phyloP scores from a whole-genome alignment of 2,888 invertebrate species.

The Melanostoma scalare region DNA sequence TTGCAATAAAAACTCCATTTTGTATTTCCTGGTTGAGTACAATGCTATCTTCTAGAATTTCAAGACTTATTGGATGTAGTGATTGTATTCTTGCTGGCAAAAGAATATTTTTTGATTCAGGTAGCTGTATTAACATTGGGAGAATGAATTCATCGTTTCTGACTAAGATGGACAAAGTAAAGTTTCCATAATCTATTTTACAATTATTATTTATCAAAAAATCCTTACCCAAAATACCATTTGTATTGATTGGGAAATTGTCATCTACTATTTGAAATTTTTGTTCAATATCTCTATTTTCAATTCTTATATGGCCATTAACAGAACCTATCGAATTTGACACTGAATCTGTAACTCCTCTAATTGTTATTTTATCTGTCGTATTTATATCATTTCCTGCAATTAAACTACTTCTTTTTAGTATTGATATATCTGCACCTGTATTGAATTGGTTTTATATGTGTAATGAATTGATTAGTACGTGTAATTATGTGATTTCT shows the following conservation, averaged over 20 bases:
- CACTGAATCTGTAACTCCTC: background rate
- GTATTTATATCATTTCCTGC: background rate
- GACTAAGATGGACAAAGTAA: constrained; percentile 1
- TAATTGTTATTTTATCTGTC: constrained; percentile 1
- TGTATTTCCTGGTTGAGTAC: constrained; percentile 33
- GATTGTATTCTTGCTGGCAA: constrained; percentile 38
- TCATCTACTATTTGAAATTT: constrained; percentile 4
- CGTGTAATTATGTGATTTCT: no score
- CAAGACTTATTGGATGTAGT: background rate
- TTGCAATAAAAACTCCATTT: constrained; percentile 27
- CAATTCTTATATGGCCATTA: background rate
- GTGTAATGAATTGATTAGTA: no score
- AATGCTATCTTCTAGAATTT: constrained; percentile 35
- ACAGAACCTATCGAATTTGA: background rate
- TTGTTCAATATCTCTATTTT: background rate
- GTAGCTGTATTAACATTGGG: background rate
- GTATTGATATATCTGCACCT: no score
- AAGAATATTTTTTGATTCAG: background rate
- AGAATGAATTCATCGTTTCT: background rate
- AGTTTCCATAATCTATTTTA: constrained; percentile 35
- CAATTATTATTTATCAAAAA: constrained; percentile 2
- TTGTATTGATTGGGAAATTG: constrained; percentile 30
- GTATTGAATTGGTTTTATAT: no score
- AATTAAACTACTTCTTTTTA: background rate
- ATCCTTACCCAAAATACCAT: constrained; percentile 36